A percentile compares a stretch with the other conserved stretches of the same genome.
These are phyloP conservation scores for Eonycteris spelaea DNA, from an alignment of 2,113 vertebrate species.

Conservation along the genomic window DNA sequence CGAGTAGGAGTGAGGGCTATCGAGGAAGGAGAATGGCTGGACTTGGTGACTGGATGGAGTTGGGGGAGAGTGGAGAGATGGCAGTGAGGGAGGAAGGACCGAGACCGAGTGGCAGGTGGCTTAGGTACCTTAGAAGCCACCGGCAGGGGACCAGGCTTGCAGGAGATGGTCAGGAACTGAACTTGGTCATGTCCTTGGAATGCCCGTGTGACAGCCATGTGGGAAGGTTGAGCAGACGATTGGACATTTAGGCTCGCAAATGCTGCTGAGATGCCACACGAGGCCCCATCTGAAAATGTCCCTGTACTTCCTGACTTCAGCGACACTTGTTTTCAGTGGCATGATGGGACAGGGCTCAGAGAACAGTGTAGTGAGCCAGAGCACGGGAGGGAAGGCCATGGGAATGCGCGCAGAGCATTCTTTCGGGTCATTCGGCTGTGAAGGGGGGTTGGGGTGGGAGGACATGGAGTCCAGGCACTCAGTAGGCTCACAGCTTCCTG, in stretches of 20 bases:
- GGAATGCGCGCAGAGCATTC: fast-evolving
- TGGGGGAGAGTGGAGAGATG: background rate
- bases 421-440: background rate
- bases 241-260: background rate
- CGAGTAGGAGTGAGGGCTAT: background rate
- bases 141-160: background rate
- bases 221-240: background rate
- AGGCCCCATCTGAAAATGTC: background rate
- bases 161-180: background rate
- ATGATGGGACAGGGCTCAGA: background rate
- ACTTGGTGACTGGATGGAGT: background rate
- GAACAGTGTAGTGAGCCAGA: background rate
- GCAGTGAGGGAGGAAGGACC: background rate
- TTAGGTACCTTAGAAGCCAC: background rate
- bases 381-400: background rate
- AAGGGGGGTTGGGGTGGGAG: no score
- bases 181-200: background rate
- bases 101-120: background rate
- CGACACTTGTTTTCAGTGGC: background rate
- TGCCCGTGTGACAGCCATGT: background rate
- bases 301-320: fast-evolving
- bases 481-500: background rate
- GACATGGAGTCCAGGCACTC: background rate
- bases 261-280: background rate
- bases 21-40: background rate